phyloP scores from a whole-genome alignment of 1,140 invertebrate species.

The Sesamia nonagrioides region DNA sequence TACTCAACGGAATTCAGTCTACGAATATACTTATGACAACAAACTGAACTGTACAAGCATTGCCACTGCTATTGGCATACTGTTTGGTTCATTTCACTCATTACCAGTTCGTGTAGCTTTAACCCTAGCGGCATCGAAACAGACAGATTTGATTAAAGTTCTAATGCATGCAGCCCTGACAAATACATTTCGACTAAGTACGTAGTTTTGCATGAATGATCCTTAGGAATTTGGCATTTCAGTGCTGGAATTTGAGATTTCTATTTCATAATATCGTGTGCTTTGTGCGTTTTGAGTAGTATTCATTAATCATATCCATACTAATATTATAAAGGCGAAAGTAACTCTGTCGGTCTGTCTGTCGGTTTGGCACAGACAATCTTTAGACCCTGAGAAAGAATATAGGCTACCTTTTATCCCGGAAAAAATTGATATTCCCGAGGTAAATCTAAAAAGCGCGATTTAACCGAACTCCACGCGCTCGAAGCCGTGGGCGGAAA shows the following conservation, averaged over 20 bases:
- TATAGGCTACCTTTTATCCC: too few species aligned
- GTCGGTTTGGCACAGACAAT: too few species aligned
- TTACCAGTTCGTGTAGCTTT: slow-evolving; percentile 2
- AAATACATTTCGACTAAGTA: neutral
- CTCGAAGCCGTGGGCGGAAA: too few species aligned
- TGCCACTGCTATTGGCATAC: slow-evolving; percentile 21
- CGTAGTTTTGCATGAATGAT: slow-evolving; percentile 7
- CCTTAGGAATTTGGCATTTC: slow-evolving; percentile 7
- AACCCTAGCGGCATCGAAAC: slow-evolving; percentile 19
- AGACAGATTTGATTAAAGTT: slow-evolving; percentile 29
- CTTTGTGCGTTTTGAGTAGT: neutral
- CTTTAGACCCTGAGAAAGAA: too few species aligned
- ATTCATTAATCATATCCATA: neutral
- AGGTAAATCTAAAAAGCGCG: too few species aligned
- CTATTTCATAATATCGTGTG: neutral
- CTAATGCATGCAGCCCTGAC: neutral
- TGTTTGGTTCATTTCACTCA: slow-evolving; percentile 17
- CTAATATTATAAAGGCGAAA: too few species aligned
- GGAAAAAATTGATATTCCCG: too few species aligned
- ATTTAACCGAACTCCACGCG: too few species aligned
- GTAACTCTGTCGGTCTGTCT: too few species aligned
- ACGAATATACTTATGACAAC: neutral
- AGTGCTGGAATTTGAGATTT: neutral
- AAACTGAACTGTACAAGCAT: neutral
- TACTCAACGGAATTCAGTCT: neutral